phyloP scores from a whole-genome alignment of 2,888 invertebrate genomes.

The Lycia hirtaria region DNA sequence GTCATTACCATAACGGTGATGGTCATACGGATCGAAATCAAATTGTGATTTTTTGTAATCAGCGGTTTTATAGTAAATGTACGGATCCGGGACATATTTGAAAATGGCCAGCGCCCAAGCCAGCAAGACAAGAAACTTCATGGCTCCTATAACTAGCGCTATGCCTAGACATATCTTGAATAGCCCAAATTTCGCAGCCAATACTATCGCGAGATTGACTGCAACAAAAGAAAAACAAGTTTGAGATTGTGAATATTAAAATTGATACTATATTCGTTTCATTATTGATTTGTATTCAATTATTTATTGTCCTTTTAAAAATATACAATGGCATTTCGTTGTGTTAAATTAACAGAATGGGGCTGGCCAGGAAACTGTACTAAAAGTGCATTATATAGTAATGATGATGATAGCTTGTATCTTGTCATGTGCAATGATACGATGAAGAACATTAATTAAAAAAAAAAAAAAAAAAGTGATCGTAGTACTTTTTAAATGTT shows the following conservation, averaged over 20 bases:
- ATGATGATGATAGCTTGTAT: no score
- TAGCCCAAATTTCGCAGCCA: slow-evolving; percentile 72
- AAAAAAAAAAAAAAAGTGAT: no score
- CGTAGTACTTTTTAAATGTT: no score
- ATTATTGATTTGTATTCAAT: no score
- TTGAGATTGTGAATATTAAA: background rate
- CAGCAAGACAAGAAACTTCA: slow-evolving; percentile 69
- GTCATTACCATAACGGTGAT: slow-evolving; percentile 31
- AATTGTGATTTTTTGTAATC: slow-evolving; percentile 33
- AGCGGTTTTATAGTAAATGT: slow-evolving; percentile 53
- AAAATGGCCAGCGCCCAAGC: slow-evolving; percentile 69
- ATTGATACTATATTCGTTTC: no score
- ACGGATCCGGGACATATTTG: slow-evolving; percentile 68
- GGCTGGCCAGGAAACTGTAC: no score
- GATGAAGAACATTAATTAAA: no score
- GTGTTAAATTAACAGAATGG: no score
- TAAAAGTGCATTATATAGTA: no score
- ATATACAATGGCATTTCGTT: no score
- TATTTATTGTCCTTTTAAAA: no score
- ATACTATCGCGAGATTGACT: slow-evolving; percentile 70
- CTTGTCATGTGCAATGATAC: no score
- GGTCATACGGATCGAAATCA: slow-evolving; percentile 38
- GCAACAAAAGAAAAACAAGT: slow-evolving; percentile 65
- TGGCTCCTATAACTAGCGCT: slow-evolving; percentile 57
- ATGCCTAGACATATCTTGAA: slow-evolving; percentile 71